A percentile compares a stretch with the other conserved stretches of the same genome.
Conservation (phyloP, 1,140 invertebrate genomes). For the Caenorhabditis latens region DNA sequence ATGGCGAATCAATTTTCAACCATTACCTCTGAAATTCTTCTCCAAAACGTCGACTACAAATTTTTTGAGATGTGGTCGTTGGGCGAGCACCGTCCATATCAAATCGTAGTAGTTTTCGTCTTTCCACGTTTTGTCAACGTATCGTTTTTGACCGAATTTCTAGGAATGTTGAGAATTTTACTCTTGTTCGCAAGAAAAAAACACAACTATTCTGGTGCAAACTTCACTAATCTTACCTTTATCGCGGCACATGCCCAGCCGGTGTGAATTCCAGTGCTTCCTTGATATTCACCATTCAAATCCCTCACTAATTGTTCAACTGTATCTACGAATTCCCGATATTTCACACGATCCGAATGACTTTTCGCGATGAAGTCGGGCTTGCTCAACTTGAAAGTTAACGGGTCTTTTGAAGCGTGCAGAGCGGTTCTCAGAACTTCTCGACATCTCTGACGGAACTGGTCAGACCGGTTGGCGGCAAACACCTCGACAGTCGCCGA, state of each 20-base stretch:
- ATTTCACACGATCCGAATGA: conserved; percentile 7
- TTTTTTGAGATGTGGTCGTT: conserved; percentile 57
- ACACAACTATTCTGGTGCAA: neutral
- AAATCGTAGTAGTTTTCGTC: conserved; percentile 58
- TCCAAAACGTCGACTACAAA: conserved; percentile 59
- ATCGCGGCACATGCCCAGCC: conserved; percentile 57
- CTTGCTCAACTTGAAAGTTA: neutral
- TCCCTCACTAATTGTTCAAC: conserved; percentile 8
- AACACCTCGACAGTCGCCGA: conserved; percentile 51
- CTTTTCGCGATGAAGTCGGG: neutral
- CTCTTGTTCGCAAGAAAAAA: neutral
- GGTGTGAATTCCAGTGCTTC: conserved; percentile 2
- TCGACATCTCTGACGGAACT: conserved; percentile 46
- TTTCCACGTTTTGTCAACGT: conserved; percentile 56
- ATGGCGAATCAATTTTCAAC: neutral
- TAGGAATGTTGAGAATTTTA: neutral
- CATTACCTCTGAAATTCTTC: conserved; percentile 36
- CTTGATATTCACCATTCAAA: conserved; percentile 42
- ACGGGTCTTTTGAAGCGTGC: conserved; percentile 20
- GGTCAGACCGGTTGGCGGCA: conserved; percentile 18
- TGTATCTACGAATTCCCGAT: conserved; percentile 3
- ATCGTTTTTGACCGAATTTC: conserved; percentile 56
- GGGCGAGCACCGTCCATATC: conserved; percentile 58
- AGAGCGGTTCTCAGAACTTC: conserved; percentile 11
- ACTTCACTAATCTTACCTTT: neutral